Evolutionary conservation across 2,797 vertebrate genomes (phyloP), one percentile per base, ranked within the genome.

Genomic region (Ptychobarbus kaznakovi): DNA sequence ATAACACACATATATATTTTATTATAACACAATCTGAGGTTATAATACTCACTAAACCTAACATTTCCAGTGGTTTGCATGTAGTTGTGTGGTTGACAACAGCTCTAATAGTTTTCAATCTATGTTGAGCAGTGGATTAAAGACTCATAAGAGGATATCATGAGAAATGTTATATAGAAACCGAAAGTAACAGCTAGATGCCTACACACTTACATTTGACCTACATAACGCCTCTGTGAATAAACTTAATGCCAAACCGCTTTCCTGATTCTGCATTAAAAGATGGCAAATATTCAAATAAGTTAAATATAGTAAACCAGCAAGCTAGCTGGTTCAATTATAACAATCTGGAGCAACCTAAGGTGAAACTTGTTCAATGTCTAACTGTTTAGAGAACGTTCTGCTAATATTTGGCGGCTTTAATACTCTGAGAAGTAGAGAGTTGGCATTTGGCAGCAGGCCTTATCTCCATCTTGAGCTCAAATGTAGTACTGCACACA

Each of bases 171-270:
- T 49, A 10, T 7, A 70, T 0, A n/a, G 46, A 77, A 51, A 65
- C 13, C 7, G 65, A 72, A 73, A 85, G 13, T 12, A 53, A 20
- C 10, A 79, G 51, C 65, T n/a, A 72, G 53, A 79, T 51, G 5
- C 49, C 44, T 22, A 66, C 82, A 66, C 46, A 40, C 74, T 70
- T 46, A 28, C 44, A 40, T 46, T 32, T 72, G 68, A 85, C 83
- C 75, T 80, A 85, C 28, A 46, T 49, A 73, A 15, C 32, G 22
- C 13, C 13, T 77, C 13, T 40, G 51, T 42, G n/a, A n/a, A 16
- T 13, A 22, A 11, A 40, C 25, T 13, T 46, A 25, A 66, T 40
- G 13, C 0, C 4, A 18, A 76, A 51, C 28, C 3, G 25, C 53
- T 65, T 74, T 74, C 40, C 25, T 46, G 42, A n/a, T 38, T 74